Evolutionary conservation across 2,888 invertebrate species (phyloP), one percentile per base, ranked within the genome.

Genomic region (Drosophila anomalata): DNA sequence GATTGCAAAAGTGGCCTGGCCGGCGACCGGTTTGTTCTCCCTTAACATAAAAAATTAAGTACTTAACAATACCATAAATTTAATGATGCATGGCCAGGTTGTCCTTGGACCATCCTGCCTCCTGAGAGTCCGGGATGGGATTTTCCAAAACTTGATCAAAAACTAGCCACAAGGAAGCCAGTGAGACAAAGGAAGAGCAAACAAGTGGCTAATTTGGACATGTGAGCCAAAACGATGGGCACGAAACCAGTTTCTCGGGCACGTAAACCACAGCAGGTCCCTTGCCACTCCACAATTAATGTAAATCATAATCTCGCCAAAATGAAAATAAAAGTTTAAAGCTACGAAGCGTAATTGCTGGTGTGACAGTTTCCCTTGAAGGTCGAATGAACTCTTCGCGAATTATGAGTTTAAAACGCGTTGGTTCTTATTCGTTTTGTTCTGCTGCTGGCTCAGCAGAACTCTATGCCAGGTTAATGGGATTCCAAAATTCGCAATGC

Each of bases 401-500:
- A 47, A 42, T 41, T 48, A 24, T 41, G 39, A 61, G 31, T 8
- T 41, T 48, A 60, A 61, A 7, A 36, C 31, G 50, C 39, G 42
- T 50, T 26, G 51, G 12, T 46, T 33, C 50, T 31, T 42, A 31
- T 33, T 17, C 33, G 36, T 53, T 41, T 62, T 39, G 14, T 14
- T 67, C 56, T 56, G 26, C 22, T 55, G 73, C 66, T 26, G 52
- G 68, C 46, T 66, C 58, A 50, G 56, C 79, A 74, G 17, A 81
- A 72, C 33, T 48, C 9, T 9, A 42, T 9, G 41, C 31, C 66
- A 51, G 80, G 80, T 86, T 77, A 86, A 65, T 80, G 80, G 55
- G 76, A 52, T 55, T 60, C 17, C 51, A 50, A 26, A 68, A 65
- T 65, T 47, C 50, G 66, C 55, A 50, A 47, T 29, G 50, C 59